phyloP scores from a whole-genome alignment of 2,797 vertebrate species.

The Coregonus ussuriensis region DNA sequence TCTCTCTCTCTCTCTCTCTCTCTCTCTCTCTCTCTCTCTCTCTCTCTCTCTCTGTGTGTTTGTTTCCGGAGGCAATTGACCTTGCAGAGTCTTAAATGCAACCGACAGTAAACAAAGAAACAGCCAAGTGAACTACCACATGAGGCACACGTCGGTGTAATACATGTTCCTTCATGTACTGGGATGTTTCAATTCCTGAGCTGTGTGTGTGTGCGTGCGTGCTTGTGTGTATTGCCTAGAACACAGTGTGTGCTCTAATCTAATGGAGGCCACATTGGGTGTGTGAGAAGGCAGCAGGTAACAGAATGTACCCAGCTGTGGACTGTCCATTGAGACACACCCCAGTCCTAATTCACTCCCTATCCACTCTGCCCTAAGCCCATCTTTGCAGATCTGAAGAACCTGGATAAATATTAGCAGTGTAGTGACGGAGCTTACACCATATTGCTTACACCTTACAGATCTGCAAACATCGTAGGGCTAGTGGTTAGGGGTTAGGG shows the following conservation, averaged over 20 bases:
- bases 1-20: too few species aligned
- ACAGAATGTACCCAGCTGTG: conserved; percentile 61
- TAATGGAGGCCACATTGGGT: neutral
- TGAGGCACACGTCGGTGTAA: neutral
- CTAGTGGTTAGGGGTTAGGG: too few species aligned
- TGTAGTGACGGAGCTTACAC: too few species aligned
- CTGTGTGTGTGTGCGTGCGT: neutral
- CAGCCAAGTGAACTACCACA: neutral
- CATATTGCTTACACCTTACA: too few species aligned
- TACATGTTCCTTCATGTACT: neutral
- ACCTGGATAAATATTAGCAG: too few species aligned
- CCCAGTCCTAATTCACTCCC: conserved; percentile 1
- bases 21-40: too few species aligned
- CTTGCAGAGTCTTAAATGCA: conserved; percentile 22
- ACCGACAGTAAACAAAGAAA: conserved; percentile 27
- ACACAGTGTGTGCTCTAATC: neutral
- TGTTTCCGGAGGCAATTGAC: conserved; percentile 33
- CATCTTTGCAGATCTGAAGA: too few species aligned
- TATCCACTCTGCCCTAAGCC: too few species aligned
- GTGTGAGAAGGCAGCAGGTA: conserved; percentile 37
- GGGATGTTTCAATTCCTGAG: neutral
- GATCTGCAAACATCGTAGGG: too few species aligned
- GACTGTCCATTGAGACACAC: conserved; percentile 25
- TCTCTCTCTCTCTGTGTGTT: too few species aligned
- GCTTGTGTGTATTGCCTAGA: too few species aligned